Conservation (phyloP, 2,113 vertebrate species). For the Caloenas nicobarica region DNA sequence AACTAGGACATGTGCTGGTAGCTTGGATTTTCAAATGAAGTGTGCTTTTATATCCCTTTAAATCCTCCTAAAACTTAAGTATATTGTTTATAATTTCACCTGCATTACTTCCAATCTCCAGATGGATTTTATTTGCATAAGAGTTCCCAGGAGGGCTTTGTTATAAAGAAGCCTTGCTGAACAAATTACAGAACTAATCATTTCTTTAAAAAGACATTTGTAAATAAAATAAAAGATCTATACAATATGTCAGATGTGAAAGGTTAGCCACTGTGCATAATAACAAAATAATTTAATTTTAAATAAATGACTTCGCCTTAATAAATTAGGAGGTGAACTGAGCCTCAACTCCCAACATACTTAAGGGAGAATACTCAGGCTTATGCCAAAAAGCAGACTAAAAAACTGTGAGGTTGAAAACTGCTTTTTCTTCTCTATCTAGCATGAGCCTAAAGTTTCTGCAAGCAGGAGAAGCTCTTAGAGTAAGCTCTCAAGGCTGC, state of each 20-base stretch:
- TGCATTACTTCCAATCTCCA: conserved; percentile 24
- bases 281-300: neutral
- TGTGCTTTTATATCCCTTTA: conserved; percentile 15
- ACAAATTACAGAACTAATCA: neutral
- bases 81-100: conserved; percentile 47
- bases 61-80: conserved; percentile 26
- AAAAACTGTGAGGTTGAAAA: neutral
- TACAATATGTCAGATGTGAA: neutral
- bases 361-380: neutral
- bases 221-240: conserved; percentile 3
- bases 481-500: neutral
- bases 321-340: conserved; percentile 27
- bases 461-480: neutral
- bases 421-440: neutral
- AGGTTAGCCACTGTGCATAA: neutral
- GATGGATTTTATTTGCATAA: conserved; percentile 48
- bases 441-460: neutral
- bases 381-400: neutral
- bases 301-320: neutral
- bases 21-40: conserved; percentile 31
- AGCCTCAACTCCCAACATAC: neutral
- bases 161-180: neutral
- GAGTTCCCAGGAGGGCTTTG: conserved; percentile 5
- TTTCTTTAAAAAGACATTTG: conserved; percentile 16
- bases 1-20: neutral